Base-by-base conservation (phyloP, 2,113 vertebrate genomes). In the Paradisaea rubra region DNA sequence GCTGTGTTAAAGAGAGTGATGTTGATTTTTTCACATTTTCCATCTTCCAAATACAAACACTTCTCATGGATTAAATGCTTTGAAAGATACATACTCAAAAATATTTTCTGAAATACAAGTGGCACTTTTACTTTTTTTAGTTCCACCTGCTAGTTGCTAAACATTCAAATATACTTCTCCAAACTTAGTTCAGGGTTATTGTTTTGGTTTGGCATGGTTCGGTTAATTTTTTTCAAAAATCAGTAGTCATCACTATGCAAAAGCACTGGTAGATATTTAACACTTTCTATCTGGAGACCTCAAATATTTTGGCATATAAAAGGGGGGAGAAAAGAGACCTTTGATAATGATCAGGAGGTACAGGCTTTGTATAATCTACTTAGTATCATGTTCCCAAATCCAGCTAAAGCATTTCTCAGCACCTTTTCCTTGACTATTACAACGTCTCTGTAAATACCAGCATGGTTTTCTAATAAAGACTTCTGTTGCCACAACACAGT, bases 241-340 rank as follows among this genome's bases (percentile, higher is more conserved):
- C 30, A 44, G 12, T 49, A 33, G 24, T 5, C 4, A 4, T 37
- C 33, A 42, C 31, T 44, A 77, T 42, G 70, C 74, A 78, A 91
- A 78, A 66, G 27, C 19, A 59, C 6, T 50, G 41, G 8, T 6
- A 65, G 27, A 72, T 71, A 79, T 23, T 35, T 79, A 91, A 64
- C 30, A 31, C 5, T 88, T 86, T 31, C 31, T 79, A 61, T 64
- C 11, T 52, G 41, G 39, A 89, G 9, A 64, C 6, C 10, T 45
- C 39, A 93, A 93, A 71, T 60, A 78, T 35, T 79, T 53, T 64
- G 23, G 9, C 3, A 33, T 49, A 27, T 49, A 23, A 90, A 88
- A 53, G 1, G 4, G 6, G 5, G 3, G 3, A 0, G 4, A 15
- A 68, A 64, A 12, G 24, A 50, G 11, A 9, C 13, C 39, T 70